phyloP scores from a whole-genome alignment of 1,140 invertebrate genomes.

The Delia radicum region DNA sequence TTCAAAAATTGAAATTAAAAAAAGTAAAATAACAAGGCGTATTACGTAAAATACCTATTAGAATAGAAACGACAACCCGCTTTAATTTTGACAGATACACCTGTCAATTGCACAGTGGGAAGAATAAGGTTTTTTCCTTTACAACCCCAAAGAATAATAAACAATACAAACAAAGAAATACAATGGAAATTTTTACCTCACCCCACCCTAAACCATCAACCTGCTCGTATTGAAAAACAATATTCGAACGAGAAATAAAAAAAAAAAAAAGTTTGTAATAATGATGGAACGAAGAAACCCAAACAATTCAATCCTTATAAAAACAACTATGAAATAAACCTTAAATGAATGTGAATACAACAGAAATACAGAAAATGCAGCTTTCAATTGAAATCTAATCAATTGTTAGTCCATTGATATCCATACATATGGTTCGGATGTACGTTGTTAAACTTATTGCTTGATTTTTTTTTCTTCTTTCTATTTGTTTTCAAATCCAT shows the following conservation, averaged over 20 bases:
- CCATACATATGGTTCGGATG: background rate
- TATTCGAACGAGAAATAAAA: background rate
- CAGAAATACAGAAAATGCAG: background rate
- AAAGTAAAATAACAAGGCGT: background rate
- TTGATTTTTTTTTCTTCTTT: background rate
- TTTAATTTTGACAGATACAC: slow-evolving; percentile 32
- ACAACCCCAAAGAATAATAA: background rate
- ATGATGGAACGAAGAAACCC: slow-evolving; percentile 10
- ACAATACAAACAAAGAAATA: background rate
- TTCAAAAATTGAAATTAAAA: no score
- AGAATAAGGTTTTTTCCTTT: background rate
- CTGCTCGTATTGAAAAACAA: slow-evolving; percentile 9
- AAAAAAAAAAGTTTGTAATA: slow-evolving; percentile 3
- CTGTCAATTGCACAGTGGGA: slow-evolving; percentile 43
- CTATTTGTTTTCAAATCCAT: background rate
- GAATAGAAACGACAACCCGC: slow-evolving; percentile 1
- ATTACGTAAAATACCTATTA: background rate
- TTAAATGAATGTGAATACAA: background rate
- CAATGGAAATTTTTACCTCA: no score
- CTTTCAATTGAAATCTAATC: slow-evolving; percentile 51
- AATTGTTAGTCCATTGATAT: slow-evolving; percentile 37
- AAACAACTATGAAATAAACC: background rate
- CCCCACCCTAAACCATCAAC: background rate
- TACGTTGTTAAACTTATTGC: background rate
- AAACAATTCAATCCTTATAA: background rate